Conservation (phyloP, 2,113 vertebrate species). For the Halcyon senegalensis region DNA sequence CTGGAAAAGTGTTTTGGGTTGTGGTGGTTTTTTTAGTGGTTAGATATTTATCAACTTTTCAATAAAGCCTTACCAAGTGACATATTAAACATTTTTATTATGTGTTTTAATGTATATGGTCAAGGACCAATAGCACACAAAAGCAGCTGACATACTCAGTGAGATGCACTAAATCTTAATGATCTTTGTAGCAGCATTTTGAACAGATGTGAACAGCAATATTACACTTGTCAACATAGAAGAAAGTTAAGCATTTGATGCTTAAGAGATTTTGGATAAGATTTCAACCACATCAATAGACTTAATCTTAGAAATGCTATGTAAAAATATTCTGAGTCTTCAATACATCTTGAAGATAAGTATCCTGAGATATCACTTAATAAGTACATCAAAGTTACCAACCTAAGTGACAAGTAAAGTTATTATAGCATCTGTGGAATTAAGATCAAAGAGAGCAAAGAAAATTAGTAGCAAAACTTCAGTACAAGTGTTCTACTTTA, state of each 20-base stretch:
- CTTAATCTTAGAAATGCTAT: neutral
- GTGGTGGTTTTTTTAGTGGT: neutral
- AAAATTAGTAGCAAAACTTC: slow-evolving; percentile 4
- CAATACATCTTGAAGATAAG: slow-evolving; percentile 12
- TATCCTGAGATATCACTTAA: neutral
- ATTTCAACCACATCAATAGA: neutral
- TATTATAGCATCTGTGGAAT: neutral
- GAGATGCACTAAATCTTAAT: neutral
- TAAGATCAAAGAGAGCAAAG: slow-evolving; percentile 4
- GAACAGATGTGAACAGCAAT: neutral
- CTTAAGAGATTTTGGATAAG: neutral
- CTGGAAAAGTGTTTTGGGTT: neutral
- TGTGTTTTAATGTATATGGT: neutral
- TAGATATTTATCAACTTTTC: neutral
- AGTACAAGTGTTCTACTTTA: slow-evolving; percentile 24
- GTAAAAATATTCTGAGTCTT: slow-evolving; percentile 39
- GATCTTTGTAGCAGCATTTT: neutral
- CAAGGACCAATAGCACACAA: neutral
- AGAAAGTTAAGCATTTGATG: neutral
- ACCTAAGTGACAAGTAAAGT: slow-evolving; percentile 1
- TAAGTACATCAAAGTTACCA: slow-evolving; percentile 14
- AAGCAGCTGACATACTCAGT: neutral
- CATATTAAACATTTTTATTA: neutral
- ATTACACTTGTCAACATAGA: neutral
- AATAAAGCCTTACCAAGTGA: neutral